Conservation (phyloP, 2,113 vertebrate genomes). For the Seriola aureovittata region DNA sequence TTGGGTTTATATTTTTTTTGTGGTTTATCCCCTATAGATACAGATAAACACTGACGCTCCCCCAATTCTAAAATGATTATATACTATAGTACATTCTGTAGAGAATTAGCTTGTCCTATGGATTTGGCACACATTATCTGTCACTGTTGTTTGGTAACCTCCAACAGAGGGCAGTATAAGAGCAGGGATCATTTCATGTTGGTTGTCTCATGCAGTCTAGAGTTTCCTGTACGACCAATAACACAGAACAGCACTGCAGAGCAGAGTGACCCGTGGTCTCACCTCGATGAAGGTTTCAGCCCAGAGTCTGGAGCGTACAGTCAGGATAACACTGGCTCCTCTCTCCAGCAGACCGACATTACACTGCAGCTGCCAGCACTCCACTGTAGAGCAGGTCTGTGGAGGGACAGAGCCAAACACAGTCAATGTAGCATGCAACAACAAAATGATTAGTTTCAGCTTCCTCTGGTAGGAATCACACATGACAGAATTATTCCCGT, state of each 20-base stretch:
- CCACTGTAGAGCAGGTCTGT: slow-evolving; percentile 86
- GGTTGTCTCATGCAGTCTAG: background rate
- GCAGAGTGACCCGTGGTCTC: slow-evolving; percentile 18
- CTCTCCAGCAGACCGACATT: slow-evolving; percentile 84
- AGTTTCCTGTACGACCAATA: background rate
- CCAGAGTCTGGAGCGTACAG: slow-evolving; percentile 89
- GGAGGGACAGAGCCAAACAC: slow-evolving; percentile 8
- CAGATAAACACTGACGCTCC: background rate
- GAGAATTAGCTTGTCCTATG: background rate
- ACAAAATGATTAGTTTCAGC: background rate
- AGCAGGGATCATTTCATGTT: background rate
- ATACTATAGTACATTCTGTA: background rate
- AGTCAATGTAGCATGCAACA: background rate
- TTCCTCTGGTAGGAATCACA: background rate
- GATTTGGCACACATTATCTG: background rate
- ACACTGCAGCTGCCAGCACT: slow-evolving; percentile 89
- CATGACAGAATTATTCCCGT: background rate
- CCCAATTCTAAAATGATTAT: background rate
- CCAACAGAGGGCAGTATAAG: slow-evolving; percentile 60
- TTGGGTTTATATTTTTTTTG: background rate
- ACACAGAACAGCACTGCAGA: too few relatives aligned
- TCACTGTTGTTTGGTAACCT: background rate
- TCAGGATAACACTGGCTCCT: slow-evolving; percentile 86
- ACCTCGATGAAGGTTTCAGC: slow-evolving; percentile 90
- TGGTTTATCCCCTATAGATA: background rate